Evolutionary conservation across 1,140 invertebrate genomes (phyloP), one percentile per base, ranked within the genome.

Genomic region (Limonius californicus): DNA sequence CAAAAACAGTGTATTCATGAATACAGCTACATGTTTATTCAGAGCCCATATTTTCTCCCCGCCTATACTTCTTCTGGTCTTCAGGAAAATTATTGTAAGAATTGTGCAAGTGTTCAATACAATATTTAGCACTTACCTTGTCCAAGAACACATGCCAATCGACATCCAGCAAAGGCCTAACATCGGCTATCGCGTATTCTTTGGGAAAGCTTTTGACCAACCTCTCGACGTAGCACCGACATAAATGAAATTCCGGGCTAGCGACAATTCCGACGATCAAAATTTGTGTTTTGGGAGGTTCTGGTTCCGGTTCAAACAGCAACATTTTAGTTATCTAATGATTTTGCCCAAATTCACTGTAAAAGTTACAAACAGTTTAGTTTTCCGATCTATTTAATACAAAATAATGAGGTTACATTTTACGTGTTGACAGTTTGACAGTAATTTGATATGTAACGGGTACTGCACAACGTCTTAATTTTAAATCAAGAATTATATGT

Each of bases 1-100:
- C 9, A 82, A 58, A 57, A 76, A 77, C 57, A 75, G 68, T 14
- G 75, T 76, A 60, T 82, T 76, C 0, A 75, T 57, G 35, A 80
- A 72, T 0, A 82, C 70, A 8, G 74, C 78, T 11, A 80, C 75
- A 54, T 70, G 65, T 18, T 67, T 74, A 50, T 65, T 63, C 6
- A 68, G 39, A 9, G 45, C 18, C 74, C 74, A 75, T 30, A 72
- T 20, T 16, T 47, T 60, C 19, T 16, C 45, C 11, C 57, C 59
- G 3, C 65, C 65, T 14, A 61, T 60, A 50, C 43, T 59, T 9
- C 62, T 45, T 16, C 54, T 56, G 0, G 60, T 45, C 56, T 59
- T n/a, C 7, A 12, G 11, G 47, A 30, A 32, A 56, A 30, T 32
- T 35, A 15, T 0, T 42, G 27, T 6, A 42, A 0, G 9, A 21